phyloP scores from a whole-genome alignment of 2,113 vertebrate species.

The Garra rufa region DNA sequence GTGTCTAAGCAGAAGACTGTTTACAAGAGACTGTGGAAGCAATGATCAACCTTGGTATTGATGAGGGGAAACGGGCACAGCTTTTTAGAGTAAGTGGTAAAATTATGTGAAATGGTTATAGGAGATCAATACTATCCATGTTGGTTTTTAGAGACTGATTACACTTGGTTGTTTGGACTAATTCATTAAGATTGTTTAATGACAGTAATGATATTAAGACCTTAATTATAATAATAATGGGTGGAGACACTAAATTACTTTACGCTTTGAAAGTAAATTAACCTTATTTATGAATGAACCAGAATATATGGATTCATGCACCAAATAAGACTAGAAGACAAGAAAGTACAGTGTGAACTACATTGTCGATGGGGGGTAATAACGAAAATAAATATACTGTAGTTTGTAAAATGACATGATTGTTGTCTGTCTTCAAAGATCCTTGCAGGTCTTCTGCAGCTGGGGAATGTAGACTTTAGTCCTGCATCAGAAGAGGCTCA shows the following conservation, averaged over 20 bases:
- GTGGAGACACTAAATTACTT: not conserved
- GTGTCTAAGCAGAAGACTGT: constrained; percentile 85
- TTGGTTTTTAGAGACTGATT: not conserved
- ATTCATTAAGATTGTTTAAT: not conserved
- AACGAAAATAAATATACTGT: not conserved
- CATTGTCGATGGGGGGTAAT: not conserved
- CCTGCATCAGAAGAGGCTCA: constrained; percentile 81
- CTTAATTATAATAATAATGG: not conserved
- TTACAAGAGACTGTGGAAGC: constrained; percentile 88
- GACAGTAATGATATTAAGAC: not conserved
- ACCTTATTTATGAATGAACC: not conserved
- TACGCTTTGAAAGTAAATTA: not conserved
- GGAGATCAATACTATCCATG: not conserved
- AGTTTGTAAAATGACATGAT: not conserved
- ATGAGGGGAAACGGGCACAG: constrained; percentile 77
- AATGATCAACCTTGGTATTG: constrained; percentile 90
- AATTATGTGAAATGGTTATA: not conserved
- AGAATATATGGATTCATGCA: not conserved
- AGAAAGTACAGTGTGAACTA: not conserved
- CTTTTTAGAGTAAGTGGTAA: constrained; percentile 86
- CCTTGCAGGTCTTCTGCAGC: constrained; percentile 88
- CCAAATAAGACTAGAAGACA: not conserved
- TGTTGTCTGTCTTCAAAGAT: constrained; percentile 70
- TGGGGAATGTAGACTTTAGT: constrained; percentile 86
- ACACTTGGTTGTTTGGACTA: not conserved